Evolutionary conservation across 1,140 invertebrate genomes (phyloP).

Genomic region (Steinernema khuongi): DNA sequence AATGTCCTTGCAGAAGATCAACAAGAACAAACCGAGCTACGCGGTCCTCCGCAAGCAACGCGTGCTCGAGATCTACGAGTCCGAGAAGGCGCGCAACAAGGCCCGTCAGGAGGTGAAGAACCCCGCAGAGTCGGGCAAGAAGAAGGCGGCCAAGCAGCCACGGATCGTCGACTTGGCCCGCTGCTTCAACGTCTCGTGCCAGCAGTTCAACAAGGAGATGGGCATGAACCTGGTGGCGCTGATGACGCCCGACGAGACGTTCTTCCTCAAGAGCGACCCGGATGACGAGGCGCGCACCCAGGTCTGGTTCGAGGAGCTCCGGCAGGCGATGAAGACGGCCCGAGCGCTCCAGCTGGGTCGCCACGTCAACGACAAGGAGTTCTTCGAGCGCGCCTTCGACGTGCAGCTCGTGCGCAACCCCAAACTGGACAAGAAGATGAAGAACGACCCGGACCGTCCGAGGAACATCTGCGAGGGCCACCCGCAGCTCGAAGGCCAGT

Average conservation of each 20-base stretch:
- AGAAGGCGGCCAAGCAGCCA: neutral
- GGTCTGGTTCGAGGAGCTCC: neutral
- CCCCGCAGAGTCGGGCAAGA: neutral
- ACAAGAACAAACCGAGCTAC: slow-evolving; percentile 10
- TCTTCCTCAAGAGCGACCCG: neutral
- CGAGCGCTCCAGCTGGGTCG: neutral
- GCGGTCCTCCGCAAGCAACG: neutral
- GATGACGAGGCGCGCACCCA: neutral
- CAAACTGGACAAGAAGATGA: neutral
- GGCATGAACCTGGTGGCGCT: neutral
- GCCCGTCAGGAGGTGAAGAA: neutral
- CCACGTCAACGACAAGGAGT: slow-evolving; percentile 8
- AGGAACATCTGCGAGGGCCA: slow-evolving; percentile 1
- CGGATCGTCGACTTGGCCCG: neutral
- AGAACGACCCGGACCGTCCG: neutral
- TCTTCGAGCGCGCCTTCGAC: neutral
- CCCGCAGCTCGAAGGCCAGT: neutral
- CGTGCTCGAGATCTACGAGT: neutral
- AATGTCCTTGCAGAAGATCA: neutral
- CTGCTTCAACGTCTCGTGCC: neutral
- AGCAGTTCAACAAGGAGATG: slow-evolving; percentile 8
- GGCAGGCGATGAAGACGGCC: neutral
- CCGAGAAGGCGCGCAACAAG: neutral
- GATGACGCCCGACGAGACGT: neutral
- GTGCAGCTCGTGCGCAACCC: neutral